These are phyloP conservation scores for Plectrocnemia conspersa DNA, from an alignment of 1,140 invertebrate species.

Conservation along the genomic window DNA sequence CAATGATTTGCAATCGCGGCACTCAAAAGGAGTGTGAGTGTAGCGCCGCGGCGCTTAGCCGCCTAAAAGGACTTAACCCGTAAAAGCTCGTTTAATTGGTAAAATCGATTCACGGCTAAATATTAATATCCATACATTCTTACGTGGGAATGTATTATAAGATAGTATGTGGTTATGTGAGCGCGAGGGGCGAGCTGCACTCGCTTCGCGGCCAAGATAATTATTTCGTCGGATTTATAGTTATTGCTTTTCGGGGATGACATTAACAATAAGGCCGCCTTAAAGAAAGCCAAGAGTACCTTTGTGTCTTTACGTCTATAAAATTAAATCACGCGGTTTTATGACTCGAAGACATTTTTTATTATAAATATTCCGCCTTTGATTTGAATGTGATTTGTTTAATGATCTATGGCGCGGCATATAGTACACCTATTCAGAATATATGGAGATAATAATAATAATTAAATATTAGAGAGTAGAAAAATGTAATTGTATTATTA, in stretches of 20 bases:
- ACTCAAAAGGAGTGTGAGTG: too few relatives aligned
- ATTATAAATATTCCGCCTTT: neutral
- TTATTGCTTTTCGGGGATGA: constrained; percentile 25
- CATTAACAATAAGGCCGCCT: constrained; percentile 31
- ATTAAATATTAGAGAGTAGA: too few relatives aligned
- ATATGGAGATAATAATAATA: too few relatives aligned
- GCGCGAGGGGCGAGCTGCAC: neutral
- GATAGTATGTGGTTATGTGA: neutral
- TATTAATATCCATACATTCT: neutral
- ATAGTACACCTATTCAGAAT: too few relatives aligned
- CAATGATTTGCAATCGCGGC: too few relatives aligned
- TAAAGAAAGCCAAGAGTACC: constrained; percentile 17
- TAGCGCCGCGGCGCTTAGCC: too few relatives aligned
- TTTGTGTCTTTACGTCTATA: constrained; percentile 23
- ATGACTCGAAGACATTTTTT: constrained; percentile 16
- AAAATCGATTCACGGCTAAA: neutral
- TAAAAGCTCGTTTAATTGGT: constrained; percentile 7
- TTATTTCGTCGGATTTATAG: constrained; percentile 35
- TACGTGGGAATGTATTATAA: neutral
- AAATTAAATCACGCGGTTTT: constrained; percentile 33
- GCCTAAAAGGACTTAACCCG: neutral
- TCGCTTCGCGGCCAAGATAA: constrained; percentile 16
- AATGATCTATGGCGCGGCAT: too few relatives aligned
- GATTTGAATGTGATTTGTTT: constrained; percentile 14
- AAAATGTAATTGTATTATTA: too few relatives aligned